phyloP scores from a whole-genome alignment of 2,113 vertebrate genomes.

The Cephalopholis sonnerati region DNA sequence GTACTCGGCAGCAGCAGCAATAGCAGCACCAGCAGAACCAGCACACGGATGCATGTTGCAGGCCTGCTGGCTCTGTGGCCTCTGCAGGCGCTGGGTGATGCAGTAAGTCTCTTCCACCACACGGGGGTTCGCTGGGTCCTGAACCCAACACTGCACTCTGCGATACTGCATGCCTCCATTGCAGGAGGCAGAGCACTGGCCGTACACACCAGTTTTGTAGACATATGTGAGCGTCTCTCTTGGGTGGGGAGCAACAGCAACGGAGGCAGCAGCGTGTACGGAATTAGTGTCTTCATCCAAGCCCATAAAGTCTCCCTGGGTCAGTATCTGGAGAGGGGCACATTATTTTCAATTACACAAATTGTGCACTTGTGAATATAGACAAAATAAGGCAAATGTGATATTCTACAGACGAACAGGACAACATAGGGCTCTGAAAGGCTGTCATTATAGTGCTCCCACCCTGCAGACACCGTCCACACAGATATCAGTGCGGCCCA shows the following conservation, averaged over 20 bases:
- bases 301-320: conserved; percentile 66
- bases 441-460: background rate
- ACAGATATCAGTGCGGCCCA: conserved; percentile 89
- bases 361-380: background rate
- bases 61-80: conserved; percentile 84
- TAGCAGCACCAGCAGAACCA: background rate
- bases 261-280: conserved; percentile 20
- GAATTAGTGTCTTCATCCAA: conserved; percentile 58
- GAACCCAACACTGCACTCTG: conserved; percentile 85
- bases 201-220: conserved; percentile 87
- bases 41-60: conserved; percentile 87
- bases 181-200: conserved; percentile 89
- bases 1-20: conserved; percentile 67
- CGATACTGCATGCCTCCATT: conserved; percentile 89
- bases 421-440: background rate
- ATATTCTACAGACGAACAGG: background rate
- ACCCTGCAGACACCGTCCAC: conserved; percentile 92
- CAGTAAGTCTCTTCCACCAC: conserved; percentile 85
- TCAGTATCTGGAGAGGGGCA: conserved; percentile 46
- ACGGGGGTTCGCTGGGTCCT: conserved; percentile 73
- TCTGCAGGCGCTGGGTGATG: conserved; percentile 75
- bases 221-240: conserved; percentile 51
- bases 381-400: background rate
- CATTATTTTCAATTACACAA: background rate
- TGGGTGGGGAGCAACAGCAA: conserved; percentile 26